phyloP scores from a whole-genome alignment of 2,797 vertebrate genomes.

The Pagetopsis macropterus region DNA sequence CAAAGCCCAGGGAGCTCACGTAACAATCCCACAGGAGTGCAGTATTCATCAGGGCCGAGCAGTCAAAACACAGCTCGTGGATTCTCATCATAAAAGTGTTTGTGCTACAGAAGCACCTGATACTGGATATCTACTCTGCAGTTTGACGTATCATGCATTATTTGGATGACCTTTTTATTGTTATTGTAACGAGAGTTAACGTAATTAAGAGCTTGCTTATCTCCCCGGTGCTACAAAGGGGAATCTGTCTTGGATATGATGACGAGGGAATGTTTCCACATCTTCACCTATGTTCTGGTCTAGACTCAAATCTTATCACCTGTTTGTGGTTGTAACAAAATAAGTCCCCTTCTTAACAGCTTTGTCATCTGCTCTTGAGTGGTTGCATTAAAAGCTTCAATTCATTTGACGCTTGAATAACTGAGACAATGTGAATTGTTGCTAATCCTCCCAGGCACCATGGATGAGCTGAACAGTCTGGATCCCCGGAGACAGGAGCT shows the following conservation, averaged over 20 bases:
- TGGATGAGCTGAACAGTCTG: slow-evolving; percentile 99
- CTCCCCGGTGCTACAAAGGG: slow-evolving; percentile 2
- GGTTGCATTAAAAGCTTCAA: slow-evolving; percentile 28
- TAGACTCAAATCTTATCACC: slow-evolving; percentile 18
- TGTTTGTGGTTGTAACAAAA: slow-evolving; percentile 12
- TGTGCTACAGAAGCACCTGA: slow-evolving; percentile 17
- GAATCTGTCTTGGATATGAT: slow-evolving; percentile 9
- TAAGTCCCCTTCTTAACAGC: slow-evolving; percentile 22
- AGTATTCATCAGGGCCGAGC: slow-evolving; percentile 57
- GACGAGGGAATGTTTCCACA: not conserved
- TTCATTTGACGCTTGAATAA: slow-evolving; percentile 36
- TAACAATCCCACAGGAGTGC: slow-evolving; percentile 65
- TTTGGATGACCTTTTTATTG: not conserved
- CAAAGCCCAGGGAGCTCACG: slow-evolving; percentile 62
- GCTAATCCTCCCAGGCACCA: slow-evolving; percentile 86
- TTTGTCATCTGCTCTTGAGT: slow-evolving; percentile 35
- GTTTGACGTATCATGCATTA: slow-evolving; percentile 5
- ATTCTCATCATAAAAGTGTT: slow-evolving; percentile 43
- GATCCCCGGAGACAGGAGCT: slow-evolving; percentile 98
- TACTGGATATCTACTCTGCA: not conserved
- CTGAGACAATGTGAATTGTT: slow-evolving; percentile 42
- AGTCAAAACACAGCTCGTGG: slow-evolving; percentile 55
- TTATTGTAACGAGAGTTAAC: slow-evolving; percentile 5
- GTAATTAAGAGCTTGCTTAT: not conserved
- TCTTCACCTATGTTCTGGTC: slow-evolving; percentile 23